Base-by-base conservation (phyloP, 2,113 vertebrate genomes). In the Scatophagus argus region DNA sequence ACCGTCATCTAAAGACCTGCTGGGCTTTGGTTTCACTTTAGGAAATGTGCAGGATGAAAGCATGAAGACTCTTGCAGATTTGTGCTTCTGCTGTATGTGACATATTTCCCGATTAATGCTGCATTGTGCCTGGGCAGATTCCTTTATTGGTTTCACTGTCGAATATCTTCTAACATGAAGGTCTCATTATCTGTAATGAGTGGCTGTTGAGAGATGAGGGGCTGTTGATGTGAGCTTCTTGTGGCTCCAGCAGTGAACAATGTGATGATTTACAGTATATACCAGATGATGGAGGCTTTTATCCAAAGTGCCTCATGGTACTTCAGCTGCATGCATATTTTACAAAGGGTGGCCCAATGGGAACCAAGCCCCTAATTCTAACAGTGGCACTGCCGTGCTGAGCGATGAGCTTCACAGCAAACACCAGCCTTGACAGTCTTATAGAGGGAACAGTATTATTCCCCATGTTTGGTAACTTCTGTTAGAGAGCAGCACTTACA, bases 141-240 rank as follows among this genome's bases (percentile, higher is more conserved):
- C 69, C 59, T 73, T 52, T 14, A 3, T 46, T 41, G 87, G 70
- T 79, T 72, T 79, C 74, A 17, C 49, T 60, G 64, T 65, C 41
- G 43, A 85, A 73, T 31, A 72, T 77, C 74, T 65, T 70, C 52
- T 36, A 62, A 79, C 36, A 52, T 82, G 82, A 64, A 82, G 65
- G 84, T 69, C 84, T 90, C 79, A 78, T 92, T 87, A 88, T 69
- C 62, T 69, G 0, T 89, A 88, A 92, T 85, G 87, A 92, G 80
- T 52, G 76, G 83, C 82, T 88, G 88, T 88, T 87, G 88, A 90
- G 82, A 43, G 80, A 86, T 58, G 70, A 86, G 74, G 79, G 39
- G 69, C 81, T 75, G 79, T 44, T 80, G 82, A 79, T 82, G 83
- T 85, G 79, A 83, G 87, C 64, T 74, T 71, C 78, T 88, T 56